These are phyloP conservation scores for Tetragnatha montana DNA, from an alignment of 2,888 invertebrate species.

Conservation along the genomic window DNA sequence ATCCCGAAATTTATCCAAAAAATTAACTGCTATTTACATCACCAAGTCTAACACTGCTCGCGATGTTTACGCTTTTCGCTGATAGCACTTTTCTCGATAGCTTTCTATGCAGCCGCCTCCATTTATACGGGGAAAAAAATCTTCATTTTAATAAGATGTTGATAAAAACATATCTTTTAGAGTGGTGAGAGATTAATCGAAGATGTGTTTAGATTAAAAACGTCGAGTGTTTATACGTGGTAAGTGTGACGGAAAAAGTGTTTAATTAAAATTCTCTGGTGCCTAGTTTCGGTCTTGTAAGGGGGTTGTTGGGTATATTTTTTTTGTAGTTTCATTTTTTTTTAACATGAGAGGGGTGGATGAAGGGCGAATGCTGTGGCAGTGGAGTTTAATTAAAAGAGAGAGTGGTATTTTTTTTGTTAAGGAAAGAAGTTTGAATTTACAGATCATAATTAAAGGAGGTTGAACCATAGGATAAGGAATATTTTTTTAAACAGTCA, in stretches of 20 bases:
- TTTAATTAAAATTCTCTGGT: slow-evolving; percentile 64
- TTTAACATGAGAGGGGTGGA: background rate
- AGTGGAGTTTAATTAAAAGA: background rate
- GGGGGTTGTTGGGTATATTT: background rate
- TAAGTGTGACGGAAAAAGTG: slow-evolving; percentile 62
- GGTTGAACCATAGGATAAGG: background rate
- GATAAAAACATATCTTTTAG: slow-evolving; percentile 41
- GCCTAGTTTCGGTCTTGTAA: slow-evolving; percentile 4
- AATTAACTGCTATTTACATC: slow-evolving; percentile 41
- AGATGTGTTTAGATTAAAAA: slow-evolving; percentile 56
- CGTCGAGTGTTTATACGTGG: slow-evolving; percentile 63
- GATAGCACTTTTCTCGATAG: slow-evolving; percentile 38
- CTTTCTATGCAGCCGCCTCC: slow-evolving; percentile 4
- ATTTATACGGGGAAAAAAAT: slow-evolving; percentile 1
- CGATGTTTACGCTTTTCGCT: slow-evolving; percentile 42
- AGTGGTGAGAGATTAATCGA: slow-evolving; percentile 52
- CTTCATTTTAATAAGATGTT: slow-evolving; percentile 32
- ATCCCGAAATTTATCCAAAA: slow-evolving; percentile 3
- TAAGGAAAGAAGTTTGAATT: background rate
- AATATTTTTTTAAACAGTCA: too few relatives aligned
- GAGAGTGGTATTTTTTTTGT: background rate
- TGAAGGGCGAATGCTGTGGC: background rate
- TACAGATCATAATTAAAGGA: background rate
- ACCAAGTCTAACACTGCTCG: slow-evolving; percentile 19
- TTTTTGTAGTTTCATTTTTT: background rate